Base-by-base conservation (phyloP, 2,888 invertebrate genomes). In the Lampropteryx suffumata region DNA sequence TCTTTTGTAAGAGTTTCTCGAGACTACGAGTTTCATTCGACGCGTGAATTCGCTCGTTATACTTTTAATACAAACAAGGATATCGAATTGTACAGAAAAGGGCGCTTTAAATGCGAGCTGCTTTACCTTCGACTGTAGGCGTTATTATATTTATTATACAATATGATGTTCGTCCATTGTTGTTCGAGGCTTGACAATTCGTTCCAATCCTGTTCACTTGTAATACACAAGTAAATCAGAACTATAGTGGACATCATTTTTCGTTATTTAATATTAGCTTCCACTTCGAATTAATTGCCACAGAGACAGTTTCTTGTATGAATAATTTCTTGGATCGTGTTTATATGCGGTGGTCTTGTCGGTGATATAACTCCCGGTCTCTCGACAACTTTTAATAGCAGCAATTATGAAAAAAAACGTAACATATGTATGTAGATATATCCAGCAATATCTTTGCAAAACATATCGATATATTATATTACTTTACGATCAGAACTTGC, bases 321-420 rank as follows among this genome's bases (percentile, higher is more conserved):
- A 72, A 70, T 76, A 71, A 69, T 48, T 63, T 67, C 53, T 66
- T 62, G 69, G 69, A 66, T 71, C 67, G 65, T 67, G 73, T 69
- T 67, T 64, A 71, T 68, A 46, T 59, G 67, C 63, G 72, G 74
- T 75, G 73, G 76, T 76, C 75, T 62, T 41, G 75, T 76, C 76
- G 74, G 73, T 78, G 77, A 75, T 79, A 76, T 63, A 58, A 57
- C 67, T 78, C 76, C 71, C 70, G 69, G 64, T 71, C 72, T 76
- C 68, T 65, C 62, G 67, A 75, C 74, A 67, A 76, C 76, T 76
- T 72, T 74, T 83, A 82, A 86, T 84, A 82, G 82, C 83, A 71
- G 84, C 80, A 84, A 85, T 87, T 85, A 86, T 71, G 27, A 70
- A 64, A 67, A 64, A 74, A 69, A 71, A 71, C 62, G 61, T 61